These are phyloP conservation scores for Psittacula derbiana DNA, from an alignment of 2,797 vertebrate species.

Conservation along the genomic window DNA sequence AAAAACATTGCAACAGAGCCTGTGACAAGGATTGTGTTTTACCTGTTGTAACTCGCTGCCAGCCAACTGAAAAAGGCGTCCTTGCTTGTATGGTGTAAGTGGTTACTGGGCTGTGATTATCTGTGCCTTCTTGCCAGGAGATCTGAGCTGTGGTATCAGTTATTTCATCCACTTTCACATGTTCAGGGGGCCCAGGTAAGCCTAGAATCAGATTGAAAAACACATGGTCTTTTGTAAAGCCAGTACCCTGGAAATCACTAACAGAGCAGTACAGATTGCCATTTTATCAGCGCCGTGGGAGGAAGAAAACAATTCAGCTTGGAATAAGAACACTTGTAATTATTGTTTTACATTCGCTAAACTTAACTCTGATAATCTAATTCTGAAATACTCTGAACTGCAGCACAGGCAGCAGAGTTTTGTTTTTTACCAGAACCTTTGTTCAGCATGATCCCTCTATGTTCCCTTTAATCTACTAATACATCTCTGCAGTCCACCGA, in stretches of 20 bases:
- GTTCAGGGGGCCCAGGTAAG: constrained; percentile 84
- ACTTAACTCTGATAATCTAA: not conserved
- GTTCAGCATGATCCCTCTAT: not conserved
- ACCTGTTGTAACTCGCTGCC: constrained; percentile 90
- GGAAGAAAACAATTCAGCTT: not conserved
- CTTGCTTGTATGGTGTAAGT: constrained; percentile 84
- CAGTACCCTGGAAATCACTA: not conserved
- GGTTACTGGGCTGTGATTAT: constrained; percentile 88
- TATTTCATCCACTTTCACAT: constrained; percentile 82
- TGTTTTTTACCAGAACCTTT: not conserved
- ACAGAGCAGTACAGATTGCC: not conserved
- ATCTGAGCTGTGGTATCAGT: constrained; percentile 85
- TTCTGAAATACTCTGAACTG: not conserved
- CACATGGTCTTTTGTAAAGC: not conserved
- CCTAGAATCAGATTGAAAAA: constrained; percentile 69
- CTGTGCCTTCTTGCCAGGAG: constrained; percentile 84
- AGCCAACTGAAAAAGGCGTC: constrained; percentile 89
- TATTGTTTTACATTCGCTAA: not conserved
- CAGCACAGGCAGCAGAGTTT: not conserved
- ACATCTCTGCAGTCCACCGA: not conserved
- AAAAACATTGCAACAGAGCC: not conserved
- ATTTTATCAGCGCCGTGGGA: not conserved
- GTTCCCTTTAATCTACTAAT: not conserved
- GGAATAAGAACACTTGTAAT: not conserved
- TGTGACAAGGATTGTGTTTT: not conserved